These are phyloP conservation scores for Amia ocellicauda DNA, from an alignment of 2,113 vertebrate genomes.

Conservation along the genomic window DNA sequence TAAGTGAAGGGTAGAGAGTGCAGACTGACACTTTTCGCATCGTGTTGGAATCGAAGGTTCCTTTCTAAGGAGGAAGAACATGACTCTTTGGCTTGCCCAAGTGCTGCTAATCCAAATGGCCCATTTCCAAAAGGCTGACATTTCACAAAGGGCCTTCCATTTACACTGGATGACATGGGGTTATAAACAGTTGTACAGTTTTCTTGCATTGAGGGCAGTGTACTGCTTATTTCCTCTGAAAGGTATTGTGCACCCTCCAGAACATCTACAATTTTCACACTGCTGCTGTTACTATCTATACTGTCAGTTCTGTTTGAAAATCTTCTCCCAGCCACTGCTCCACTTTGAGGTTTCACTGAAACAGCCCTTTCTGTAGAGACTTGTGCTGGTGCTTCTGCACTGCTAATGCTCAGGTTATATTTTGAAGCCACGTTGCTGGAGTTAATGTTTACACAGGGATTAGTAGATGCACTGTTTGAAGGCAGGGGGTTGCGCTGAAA, in stretches of 20 bases:
- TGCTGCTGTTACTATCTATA: too few species aligned
- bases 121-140: constrained; percentile 6
- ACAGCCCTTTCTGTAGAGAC: too few species aligned
- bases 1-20: constrained; percentile 74
- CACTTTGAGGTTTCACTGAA: too few species aligned
- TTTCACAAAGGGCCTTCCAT: neutral
- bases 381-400: too few species aligned
- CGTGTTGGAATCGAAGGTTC: constrained; percentile 44
- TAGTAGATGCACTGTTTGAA: too few species aligned
- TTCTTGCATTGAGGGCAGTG: neutral
- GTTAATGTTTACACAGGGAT: too few species aligned
- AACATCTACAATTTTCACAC: too few species aligned
- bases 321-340: too few species aligned
- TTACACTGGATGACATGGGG: neutral
- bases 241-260: neutral
- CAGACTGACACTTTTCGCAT: constrained; percentile 37
- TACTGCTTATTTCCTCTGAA: neutral
- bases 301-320: too few species aligned
- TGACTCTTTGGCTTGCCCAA: neutral
- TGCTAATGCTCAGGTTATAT: too few species aligned
- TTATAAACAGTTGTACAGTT: neutral
- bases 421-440: too few species aligned
- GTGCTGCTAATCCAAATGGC: neutral
- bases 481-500: too few species aligned
- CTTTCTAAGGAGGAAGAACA: neutral